Conservation (phyloP, 2,797 vertebrate species). For the Acipenser oxyrinchus region DNA sequence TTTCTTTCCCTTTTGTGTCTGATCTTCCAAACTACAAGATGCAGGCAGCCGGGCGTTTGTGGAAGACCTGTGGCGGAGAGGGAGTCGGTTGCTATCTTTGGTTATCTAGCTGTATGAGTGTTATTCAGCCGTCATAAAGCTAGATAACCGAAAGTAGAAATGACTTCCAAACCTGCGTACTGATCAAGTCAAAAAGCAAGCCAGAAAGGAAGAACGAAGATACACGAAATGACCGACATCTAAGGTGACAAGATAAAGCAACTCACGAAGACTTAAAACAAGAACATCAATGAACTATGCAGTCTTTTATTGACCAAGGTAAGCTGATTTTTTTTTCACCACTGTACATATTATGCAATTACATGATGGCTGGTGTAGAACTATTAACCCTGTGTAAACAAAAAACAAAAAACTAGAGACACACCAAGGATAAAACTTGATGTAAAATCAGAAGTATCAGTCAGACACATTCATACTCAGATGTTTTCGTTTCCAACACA, state of each 20-base stretch:
- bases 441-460: too few species aligned
- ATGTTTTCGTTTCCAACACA: too few species aligned
- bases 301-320: too few species aligned
- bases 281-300: background rate
- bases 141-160: constrained; percentile 99
- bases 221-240: constrained; percentile 2
- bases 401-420: too few species aligned
- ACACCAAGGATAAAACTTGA: too few species aligned
- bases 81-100: constrained; percentile 95
- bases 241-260: background rate
- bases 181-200: constrained; percentile 17
- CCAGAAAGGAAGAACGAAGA: constrained; percentile 3
- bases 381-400: too few species aligned
- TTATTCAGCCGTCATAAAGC: constrained; percentile 93
- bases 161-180: constrained; percentile 67
- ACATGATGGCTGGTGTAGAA: too few species aligned
- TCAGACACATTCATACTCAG: too few species aligned
- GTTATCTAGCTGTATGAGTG: constrained; percentile 99
- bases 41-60: background rate
- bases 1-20: constrained; percentile 13
- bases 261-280: background rate
- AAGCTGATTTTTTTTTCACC: too few species aligned
- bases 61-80: constrained; percentile 22
- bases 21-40: constrained; percentile 17
- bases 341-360: too few species aligned